Evolutionary conservation across 2,113 vertebrate species (phyloP).

Genomic region (Brachyhypopomus gauderio): DNA sequence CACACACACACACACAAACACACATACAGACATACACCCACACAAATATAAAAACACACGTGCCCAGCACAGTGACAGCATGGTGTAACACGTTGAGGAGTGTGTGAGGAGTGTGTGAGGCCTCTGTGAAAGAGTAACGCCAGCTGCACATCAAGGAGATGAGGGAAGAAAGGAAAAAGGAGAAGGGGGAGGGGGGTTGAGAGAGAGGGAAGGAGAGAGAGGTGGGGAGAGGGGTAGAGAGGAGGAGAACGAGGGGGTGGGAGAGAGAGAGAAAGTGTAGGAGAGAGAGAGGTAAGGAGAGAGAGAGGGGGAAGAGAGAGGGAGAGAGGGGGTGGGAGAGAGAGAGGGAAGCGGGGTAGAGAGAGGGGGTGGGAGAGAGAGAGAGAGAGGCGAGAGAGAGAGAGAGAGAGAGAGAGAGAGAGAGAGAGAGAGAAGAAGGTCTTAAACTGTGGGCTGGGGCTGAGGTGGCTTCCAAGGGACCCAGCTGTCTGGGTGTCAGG

Average conservation of each 20-base stretch:
- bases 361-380: neutral
- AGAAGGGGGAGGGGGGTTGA: slow-evolving; percentile 38
- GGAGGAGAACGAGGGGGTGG: slow-evolving; percentile 3
- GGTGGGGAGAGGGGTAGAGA: neutral
- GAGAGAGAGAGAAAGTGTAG: neutral
- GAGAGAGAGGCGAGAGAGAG: neutral
- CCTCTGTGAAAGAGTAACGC: slow-evolving; percentile 64
- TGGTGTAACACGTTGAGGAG: slow-evolving; percentile 48
- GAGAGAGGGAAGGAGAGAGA: neutral
- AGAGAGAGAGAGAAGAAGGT: slow-evolving; percentile 11
- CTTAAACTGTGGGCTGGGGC: slow-evolving; percentile 14
- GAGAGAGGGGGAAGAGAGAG: neutral
- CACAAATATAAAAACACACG: slow-evolving; percentile 47
- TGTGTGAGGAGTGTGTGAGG: slow-evolving; percentile 54
- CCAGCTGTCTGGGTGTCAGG: slow-evolving; percentile 83
- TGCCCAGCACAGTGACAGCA: too few species aligned
- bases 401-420: neutral
- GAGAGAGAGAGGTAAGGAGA: neutral
- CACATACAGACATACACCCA: too few species aligned
- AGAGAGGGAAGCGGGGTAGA: neutral
- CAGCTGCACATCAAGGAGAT: slow-evolving; percentile 74
- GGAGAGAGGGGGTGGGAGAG: neutral
- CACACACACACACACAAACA: too few species aligned
- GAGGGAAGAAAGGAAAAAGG: too few species aligned
- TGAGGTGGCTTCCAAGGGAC: slow-evolving; percentile 54